phyloP scores from a whole-genome alignment of 2,113 vertebrate genomes.

The Actenoides lindsayi region DNA sequence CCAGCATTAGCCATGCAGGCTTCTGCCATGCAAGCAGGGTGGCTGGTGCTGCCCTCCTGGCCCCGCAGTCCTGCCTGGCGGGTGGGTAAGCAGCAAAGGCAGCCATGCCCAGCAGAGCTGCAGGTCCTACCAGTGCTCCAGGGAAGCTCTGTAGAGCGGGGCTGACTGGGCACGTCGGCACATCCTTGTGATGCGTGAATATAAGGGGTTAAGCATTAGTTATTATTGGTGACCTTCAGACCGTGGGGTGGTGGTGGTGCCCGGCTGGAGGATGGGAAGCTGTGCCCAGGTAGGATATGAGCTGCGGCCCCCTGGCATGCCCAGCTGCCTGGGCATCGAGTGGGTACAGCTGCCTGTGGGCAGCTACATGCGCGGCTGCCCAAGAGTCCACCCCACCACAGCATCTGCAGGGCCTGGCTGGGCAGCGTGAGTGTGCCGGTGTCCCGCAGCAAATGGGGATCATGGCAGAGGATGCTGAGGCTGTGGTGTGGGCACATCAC shows the following conservation, averaged over 20 bases:
- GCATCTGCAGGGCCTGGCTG: background rate
- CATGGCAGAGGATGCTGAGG: background rate
- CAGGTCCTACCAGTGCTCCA: constrained; percentile 44
- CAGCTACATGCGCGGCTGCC: accelerated
- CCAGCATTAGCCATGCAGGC: constrained; percentile 39
- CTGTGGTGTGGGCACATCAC: background rate
- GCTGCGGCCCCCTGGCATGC: accelerated
- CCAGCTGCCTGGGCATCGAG: background rate
- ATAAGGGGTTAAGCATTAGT: constrained; percentile 19
- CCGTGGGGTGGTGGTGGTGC: accelerated
- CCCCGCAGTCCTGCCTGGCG: background rate
- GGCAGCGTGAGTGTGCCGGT: accelerated
- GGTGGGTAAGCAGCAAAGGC: background rate
- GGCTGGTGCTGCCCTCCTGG: background rate
- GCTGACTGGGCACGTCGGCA: constrained; percentile 33
- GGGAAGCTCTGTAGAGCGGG: constrained; percentile 48
- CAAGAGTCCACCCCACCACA: background rate
- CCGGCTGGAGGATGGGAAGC: background rate
- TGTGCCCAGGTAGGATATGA: accelerated
- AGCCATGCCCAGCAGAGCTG: background rate
- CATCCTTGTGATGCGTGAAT: background rate
- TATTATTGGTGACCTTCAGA: background rate
- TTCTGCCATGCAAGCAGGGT: background rate
- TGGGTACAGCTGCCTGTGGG: too few relatives aligned
- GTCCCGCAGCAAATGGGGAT: background rate